Conservation (phyloP, 2,113 vertebrate genomes). For the Dicrurus megarhynchus region DNA sequence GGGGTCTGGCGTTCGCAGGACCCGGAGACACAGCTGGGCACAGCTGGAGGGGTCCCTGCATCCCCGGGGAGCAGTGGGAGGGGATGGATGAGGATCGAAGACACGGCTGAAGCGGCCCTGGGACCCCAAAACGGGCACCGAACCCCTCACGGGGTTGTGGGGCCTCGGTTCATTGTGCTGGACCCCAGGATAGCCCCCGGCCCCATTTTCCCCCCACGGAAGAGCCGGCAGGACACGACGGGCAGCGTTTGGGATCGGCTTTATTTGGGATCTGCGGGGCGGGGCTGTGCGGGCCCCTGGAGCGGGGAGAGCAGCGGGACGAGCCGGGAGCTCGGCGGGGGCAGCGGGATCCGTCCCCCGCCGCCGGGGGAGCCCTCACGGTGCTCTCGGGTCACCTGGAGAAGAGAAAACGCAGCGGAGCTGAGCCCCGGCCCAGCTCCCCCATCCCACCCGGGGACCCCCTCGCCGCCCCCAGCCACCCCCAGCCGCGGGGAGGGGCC, state of each 20-base stretch:
- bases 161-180: background rate
- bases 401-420: background rate
- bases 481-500: background rate
- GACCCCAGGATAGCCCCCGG: background rate
- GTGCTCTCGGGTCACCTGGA: background rate
- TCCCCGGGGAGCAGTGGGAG: background rate
- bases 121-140: background rate
- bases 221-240: background rate
- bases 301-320: background rate
- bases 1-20: background rate
- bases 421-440: background rate
- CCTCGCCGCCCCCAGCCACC: background rate
- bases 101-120: background rate
- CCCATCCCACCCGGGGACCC: no score
- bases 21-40: background rate
- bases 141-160: background rate
- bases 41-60: background rate
- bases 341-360: background rate
- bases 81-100: background rate
- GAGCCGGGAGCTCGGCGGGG: background rate
- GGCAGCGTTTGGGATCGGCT: background rate
- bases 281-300: accelerated
- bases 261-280: background rate
- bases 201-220: background rate
- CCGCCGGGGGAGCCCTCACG: background rate